Base-by-base conservation (phyloP, 2,113 vertebrate genomes). In the Brevimyrus niger region DNA sequence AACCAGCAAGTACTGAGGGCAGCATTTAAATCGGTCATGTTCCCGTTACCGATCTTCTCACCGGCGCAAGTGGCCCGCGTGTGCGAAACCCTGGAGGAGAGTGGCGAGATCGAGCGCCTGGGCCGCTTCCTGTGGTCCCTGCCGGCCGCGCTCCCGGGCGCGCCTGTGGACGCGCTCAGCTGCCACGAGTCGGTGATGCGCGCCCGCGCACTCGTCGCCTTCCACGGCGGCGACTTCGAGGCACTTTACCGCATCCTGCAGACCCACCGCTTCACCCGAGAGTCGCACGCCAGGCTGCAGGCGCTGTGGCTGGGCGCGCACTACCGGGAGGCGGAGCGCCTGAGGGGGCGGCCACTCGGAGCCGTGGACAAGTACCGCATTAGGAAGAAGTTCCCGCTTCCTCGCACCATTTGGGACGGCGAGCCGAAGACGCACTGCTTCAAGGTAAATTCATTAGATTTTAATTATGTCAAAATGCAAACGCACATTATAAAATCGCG, bases 351-450 rank as follows among this genome's bases (percentile, higher is more conserved):
- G 46, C 95, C 96, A 0, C 94, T 96, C 87, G 96, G 96, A 0
- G 96, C 96, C 0, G 96, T 96, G 92, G 96, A 96, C 92, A 96
- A 96, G 89, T 96, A 96, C 92, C 94, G 96, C 15, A 96, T 96
- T 89, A 95, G 96, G 50, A 96, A 96, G 95, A 96, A 96, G 95
- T 96, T 96, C 86, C 96, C 96, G 0, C 94, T 96, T 87, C 96
- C 96, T 1, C 92, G 95, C 51, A 96, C 96, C 31, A 96, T 96
- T 92, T 96, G 96, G 96, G 96, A 96, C 80, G 96, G 96, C 3
- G 96, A 96, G 93, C 96, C 96, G 93, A 96, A 96, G 90, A 96
- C 96, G 1, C 96, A 96, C 89, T 96, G 96, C 89, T 96, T 96
- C 19, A 96, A 96, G 95, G 96, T 96, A 93, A 89, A 87, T 61